phyloP scores from a whole-genome alignment of 2,797 vertebrate species.

The Chelon auratus region DNA sequence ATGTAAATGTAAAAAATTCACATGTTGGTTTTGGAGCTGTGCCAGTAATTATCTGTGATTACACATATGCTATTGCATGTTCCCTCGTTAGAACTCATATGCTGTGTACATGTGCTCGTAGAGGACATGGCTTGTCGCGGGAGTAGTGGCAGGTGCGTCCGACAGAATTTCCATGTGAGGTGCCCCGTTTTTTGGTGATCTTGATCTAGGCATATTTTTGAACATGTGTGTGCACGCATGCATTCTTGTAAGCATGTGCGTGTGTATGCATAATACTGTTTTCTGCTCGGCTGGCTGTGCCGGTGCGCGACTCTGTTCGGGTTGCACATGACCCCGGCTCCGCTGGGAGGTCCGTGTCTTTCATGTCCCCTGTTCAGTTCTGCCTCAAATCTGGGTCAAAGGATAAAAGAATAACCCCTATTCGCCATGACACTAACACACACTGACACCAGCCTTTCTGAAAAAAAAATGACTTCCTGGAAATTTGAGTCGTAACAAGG shows the following conservation, averaged over 20 bases:
- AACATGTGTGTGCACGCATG: constrained; percentile 53
- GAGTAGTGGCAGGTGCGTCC: constrained; percentile 53
- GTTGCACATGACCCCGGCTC: constrained; percentile 76
- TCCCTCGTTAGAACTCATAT: constrained; percentile 35
- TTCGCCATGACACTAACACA: constrained; percentile 54
- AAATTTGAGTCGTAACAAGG: constrained; percentile 67
- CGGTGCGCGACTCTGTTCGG: constrained; percentile 75
- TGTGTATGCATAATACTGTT: constrained; percentile 71
- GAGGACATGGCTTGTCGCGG: constrained; percentile 12
- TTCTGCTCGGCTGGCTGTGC: constrained; percentile 76
- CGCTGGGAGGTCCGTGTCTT: constrained; percentile 80
- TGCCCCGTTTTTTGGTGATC: constrained; percentile 32
- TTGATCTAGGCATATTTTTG: constrained; percentile 46
- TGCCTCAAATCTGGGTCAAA: constrained; percentile 83
- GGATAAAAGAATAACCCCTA: constrained; percentile 77
- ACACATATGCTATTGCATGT: constrained; percentile 26
- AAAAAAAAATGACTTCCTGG: constrained; percentile 67
- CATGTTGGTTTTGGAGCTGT: neutral
- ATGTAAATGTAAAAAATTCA: constrained; percentile 18
- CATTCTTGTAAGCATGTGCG: constrained; percentile 49
- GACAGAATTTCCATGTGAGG: constrained; percentile 42
- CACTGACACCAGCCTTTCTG: constrained; percentile 44
- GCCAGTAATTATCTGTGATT: constrained; percentile 22
- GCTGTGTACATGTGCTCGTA: constrained; percentile 8
- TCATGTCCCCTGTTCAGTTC: constrained; percentile 80